phyloP scores from a whole-genome alignment of 2,113 vertebrate species.

The Propithecus coquereli region DNA sequence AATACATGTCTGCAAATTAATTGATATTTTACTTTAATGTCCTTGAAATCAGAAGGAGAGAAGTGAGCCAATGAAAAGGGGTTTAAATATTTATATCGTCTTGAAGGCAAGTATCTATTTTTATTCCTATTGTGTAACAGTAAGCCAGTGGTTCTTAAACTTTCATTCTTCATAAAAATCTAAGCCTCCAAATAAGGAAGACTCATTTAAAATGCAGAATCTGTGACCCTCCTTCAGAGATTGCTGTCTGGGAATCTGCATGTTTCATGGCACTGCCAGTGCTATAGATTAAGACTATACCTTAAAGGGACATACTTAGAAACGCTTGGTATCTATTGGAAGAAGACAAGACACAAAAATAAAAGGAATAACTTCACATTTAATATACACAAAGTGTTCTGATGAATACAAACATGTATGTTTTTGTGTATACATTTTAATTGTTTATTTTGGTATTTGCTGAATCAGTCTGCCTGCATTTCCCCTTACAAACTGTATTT shows the following conservation, averaged over 20 bases:
- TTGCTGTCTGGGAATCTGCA: neutral
- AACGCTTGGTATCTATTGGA: neutral
- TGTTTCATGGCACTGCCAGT: neutral
- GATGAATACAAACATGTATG: neutral
- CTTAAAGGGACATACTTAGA: neutral
- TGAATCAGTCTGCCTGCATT: neutral
- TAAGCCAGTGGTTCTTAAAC: neutral
- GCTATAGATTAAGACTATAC: neutral
- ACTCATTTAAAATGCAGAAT: neutral
- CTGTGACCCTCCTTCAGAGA: neutral
- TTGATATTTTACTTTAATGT: slow-evolving; percentile 9
- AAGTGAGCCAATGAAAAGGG: neutral
- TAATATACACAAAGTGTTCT: neutral
- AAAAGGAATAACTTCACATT: neutral
- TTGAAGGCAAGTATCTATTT: neutral
- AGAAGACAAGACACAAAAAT: neutral
- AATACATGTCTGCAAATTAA: neutral
- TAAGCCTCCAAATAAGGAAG: neutral
- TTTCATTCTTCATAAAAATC: neutral
- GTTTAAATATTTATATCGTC: neutral
- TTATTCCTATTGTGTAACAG: neutral
- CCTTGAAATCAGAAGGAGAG: neutral
- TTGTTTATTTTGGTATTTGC: neutral
- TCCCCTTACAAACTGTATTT: neutral
- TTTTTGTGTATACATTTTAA: neutral